phyloP scores from a whole-genome alignment of 1,140 invertebrate species.

The Phocides pigmalion region DNA sequence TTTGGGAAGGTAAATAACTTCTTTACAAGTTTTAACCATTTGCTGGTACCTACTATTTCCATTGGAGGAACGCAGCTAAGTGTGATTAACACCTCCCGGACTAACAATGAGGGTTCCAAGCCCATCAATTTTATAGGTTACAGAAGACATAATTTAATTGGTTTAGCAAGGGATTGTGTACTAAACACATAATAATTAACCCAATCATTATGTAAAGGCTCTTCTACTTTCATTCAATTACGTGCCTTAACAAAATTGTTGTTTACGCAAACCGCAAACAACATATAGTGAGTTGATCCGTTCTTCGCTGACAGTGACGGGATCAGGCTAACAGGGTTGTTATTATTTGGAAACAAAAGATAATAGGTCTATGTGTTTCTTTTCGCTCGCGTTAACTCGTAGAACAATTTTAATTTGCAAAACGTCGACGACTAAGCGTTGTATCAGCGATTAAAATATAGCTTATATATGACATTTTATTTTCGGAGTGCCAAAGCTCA shows the following conservation, averaged over 20 bases:
- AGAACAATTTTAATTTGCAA: constrained; percentile 11
- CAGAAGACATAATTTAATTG: no score
- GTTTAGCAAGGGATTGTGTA: no score
- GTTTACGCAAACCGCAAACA: constrained; percentile 1
- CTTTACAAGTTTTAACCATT: no score
- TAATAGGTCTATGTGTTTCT: neutral
- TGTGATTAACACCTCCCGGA: no score
- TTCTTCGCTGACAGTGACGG: neutral
- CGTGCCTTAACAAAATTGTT: neutral
- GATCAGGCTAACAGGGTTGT: neutral
- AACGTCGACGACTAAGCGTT: constrained; percentile 8
- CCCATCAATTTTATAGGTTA: no score
- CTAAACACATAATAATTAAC: no score
- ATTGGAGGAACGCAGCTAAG: no score
- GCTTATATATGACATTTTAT: neutral
- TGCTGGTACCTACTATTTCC: no score
- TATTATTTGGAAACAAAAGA: constrained; percentile 10
- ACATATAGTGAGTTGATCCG: neutral
- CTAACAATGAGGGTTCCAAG: no score
- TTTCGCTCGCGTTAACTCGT: neutral
- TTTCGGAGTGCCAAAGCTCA: constrained; percentile 1
- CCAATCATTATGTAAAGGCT: no score
- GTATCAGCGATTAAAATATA: no score
- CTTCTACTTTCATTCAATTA: neutral
- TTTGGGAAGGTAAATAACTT: no score